These are phyloP conservation scores for Megalops cyprinoides DNA, from an alignment of 2,797 vertebrate genomes.

Conservation along the genomic window DNA sequence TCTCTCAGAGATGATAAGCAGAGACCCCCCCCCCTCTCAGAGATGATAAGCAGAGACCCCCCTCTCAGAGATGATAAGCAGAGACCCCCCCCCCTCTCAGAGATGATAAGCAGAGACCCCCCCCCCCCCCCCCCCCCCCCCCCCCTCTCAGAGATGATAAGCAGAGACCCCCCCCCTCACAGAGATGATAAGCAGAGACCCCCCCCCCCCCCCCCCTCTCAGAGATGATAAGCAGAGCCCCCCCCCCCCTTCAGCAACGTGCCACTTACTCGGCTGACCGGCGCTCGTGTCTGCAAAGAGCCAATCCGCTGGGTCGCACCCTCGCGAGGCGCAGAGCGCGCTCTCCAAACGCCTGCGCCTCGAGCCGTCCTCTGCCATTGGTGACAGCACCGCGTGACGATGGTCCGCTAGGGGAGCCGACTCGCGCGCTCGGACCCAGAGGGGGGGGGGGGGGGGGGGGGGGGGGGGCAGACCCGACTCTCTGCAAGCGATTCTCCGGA, in stretches of 20 bases:
- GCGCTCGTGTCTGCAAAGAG: constrained; percentile 28
- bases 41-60: no score
- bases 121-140: no score
- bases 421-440: constrained; percentile 55
- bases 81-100: no score
- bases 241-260: constrained; percentile 28
- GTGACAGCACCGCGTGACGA: constrained; percentile 46
- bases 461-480: constrained; percentile 24
- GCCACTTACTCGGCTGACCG: constrained; percentile 19
- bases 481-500: constrained; percentile 33
- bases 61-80: no score
- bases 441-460: constrained; percentile 39
- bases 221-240: constrained; percentile 12
- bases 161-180: no score
- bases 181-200: no score
- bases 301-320: constrained; percentile 54
- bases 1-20: no score
- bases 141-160: no score
- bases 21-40: no score
- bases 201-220: constrained; percentile 7
- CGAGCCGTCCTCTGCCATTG: constrained; percentile 41
- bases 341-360: constrained; percentile 44
- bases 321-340: constrained; percentile 44
- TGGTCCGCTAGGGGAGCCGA: constrained; percentile 50
- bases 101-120: constrained; percentile 42